Base-by-base conservation (phyloP, 2,797 vertebrate genomes). In the Ptychadena robeensis region DNA sequence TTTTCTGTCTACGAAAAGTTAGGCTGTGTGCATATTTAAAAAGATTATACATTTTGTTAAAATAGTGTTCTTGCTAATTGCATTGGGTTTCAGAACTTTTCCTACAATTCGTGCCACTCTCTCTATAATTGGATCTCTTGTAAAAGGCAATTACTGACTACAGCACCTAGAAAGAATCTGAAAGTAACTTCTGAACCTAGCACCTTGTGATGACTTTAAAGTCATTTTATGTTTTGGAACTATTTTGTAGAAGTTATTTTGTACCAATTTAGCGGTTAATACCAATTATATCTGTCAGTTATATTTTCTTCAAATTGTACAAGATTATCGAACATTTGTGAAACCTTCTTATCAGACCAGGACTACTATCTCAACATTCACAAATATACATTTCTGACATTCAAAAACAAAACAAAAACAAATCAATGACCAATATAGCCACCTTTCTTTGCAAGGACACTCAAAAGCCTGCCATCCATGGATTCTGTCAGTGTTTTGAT, bases 231-330 rank as follows among this genome's bases (percentile, higher is more conserved):
- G n/a, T 4, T 71, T 32, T 80, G 48, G 31, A 80, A 44, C 59
- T 34, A 63, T 80, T 44, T 80, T 72, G 64, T 64, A 72, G 69
- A 61, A 32, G 27, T 64, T 80, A 72, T 14, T 65, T 22, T 80
- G n/a, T n/a, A n/a, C n/a, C n/a, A 63, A 80, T 80, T 73, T n/a
- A n/a, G n/a, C n/a, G n/a, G n/a, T n/a, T n/a, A n/a, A 72, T 48
- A 48, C 57, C 37, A 72, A 80, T 80, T 80, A 72, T 72, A 40
- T 73, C 68, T 72, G 57, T 35, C 79, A 80, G 34, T 65, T 80
- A 80, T 64, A 65, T 44, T 71, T 18, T 12, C 53, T 70, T 25
- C 6, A 67, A 63, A 79, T 59, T 37, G n/a, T 28, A 69, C 22
- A 61, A 79, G 61, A 59, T 69, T 48, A 44, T 69, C 32, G 28